These are phyloP conservation scores for Empidonax traillii DNA, from an alignment of 2,113 vertebrate species.

Conservation along the genomic window DNA sequence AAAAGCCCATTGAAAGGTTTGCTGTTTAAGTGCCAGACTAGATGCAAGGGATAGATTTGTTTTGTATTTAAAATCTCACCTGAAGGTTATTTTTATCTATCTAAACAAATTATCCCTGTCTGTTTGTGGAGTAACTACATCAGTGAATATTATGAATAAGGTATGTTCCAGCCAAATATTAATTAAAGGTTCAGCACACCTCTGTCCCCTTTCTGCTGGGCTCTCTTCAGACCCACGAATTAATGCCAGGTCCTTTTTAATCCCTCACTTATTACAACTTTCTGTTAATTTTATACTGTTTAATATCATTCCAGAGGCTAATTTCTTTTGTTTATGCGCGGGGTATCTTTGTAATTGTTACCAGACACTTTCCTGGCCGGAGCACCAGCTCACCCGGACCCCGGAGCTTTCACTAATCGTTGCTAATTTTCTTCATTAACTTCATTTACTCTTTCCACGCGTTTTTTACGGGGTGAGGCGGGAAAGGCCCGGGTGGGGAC, in stretches of 20 bases:
- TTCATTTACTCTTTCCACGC: constrained; percentile 77
- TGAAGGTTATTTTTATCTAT: constrained; percentile 71
- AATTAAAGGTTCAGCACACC: constrained; percentile 58
- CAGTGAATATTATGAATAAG: constrained; percentile 53
- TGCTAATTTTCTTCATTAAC: constrained; percentile 79
- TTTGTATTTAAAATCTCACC: constrained; percentile 68
- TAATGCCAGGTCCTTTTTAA: constrained; percentile 57
- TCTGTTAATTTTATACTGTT: constrained; percentile 57
- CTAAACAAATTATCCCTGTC: constrained; percentile 68
- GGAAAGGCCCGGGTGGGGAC: background rate
- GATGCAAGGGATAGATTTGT: constrained; percentile 55
- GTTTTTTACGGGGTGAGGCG: background rate
- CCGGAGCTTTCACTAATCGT: constrained; percentile 59
- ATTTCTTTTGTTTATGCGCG: constrained; percentile 66
- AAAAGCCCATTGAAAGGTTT: constrained; percentile 53
- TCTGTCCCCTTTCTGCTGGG: constrained; percentile 23
- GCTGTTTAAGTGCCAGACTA: constrained; percentile 58
- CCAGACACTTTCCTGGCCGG: constrained; percentile 15
- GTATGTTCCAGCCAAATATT: constrained; percentile 60
- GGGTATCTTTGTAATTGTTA: background rate
- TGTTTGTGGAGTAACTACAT: constrained; percentile 65
- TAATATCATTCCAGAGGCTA: constrained; percentile 41
- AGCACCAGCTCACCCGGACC: background rate
- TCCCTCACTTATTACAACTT: constrained; percentile 63
- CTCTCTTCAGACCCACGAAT: constrained; percentile 51